A percentile compares a stretch with the other conserved stretches of the same genome.
phyloP scores from a whole-genome alignment of 2,113 vertebrate genomes.

The Arvicanthis niloticus region DNA sequence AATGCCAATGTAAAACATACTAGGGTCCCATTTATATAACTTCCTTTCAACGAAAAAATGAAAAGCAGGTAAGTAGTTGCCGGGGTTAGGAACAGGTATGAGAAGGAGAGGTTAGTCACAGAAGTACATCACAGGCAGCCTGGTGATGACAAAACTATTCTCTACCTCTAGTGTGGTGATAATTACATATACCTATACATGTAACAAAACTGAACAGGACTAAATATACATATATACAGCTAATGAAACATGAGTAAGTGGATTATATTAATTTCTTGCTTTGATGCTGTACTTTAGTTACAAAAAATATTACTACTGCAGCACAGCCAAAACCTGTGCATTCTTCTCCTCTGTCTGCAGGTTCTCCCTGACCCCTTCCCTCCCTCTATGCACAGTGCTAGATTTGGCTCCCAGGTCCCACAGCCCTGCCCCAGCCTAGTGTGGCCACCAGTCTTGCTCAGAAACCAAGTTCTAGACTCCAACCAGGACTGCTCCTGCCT shows the following conservation, averaged over 20 bases:
- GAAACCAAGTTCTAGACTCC: background rate
- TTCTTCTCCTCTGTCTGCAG: background rate
- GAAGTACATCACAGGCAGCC: background rate
- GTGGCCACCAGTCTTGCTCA: background rate
- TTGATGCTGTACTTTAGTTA: background rate
- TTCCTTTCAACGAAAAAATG: constrained; percentile 8
- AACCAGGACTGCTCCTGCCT: background rate
- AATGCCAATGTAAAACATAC: background rate
- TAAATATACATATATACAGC: background rate
- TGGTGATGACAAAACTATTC: background rate
- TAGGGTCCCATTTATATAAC: background rate
- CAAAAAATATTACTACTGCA: background rate
- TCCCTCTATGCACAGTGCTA: background rate
- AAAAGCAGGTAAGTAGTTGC: background rate
- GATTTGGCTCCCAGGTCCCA: background rate
- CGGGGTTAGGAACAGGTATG: background rate
- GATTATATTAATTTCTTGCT: background rate
- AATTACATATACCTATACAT: background rate
- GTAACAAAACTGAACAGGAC: background rate
- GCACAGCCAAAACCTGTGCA: background rate
- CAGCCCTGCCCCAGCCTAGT: background rate
- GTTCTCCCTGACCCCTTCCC: background rate
- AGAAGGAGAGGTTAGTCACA: background rate
- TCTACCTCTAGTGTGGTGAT: background rate
- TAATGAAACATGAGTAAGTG: background rate